Evolutionary conservation across 2,888 invertebrate genomes (phyloP).

Genomic region (Herminia tarsipennalis): DNA sequence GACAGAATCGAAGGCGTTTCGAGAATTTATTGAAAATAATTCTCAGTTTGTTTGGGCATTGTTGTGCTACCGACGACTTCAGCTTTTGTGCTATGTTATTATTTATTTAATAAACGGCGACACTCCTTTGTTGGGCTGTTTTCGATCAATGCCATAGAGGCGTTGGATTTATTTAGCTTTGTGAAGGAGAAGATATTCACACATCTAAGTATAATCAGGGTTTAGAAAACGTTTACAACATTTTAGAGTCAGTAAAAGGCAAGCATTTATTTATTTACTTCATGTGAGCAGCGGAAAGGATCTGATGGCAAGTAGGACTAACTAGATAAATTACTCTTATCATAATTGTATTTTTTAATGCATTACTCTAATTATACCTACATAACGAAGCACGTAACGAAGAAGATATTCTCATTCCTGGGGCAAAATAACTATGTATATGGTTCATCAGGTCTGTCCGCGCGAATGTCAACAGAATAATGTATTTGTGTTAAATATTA

Average conservation of each 20-base stretch:
- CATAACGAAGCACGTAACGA: no score
- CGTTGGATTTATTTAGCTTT: slow-evolving; percentile 50
- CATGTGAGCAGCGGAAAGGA: no score
- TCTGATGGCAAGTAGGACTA: no score
- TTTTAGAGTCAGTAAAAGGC: slow-evolving; percentile 1
- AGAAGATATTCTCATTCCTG: no score
- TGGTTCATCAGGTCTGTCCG: no score
- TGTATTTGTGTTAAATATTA: no score
- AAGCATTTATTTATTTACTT: slow-evolving; percentile 1
- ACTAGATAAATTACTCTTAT: no score
- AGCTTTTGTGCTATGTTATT: slow-evolving; percentile 72
- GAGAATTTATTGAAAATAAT: slow-evolving; percentile 82
- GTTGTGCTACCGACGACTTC: slow-evolving; percentile 72
- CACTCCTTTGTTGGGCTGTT: slow-evolving; percentile 68
- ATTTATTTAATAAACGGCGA: slow-evolving; percentile 82
- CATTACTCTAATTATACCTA: no score
- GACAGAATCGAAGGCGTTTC: slow-evolving; percentile 76
- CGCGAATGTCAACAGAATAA: no score
- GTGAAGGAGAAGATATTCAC: slow-evolving; percentile 37
- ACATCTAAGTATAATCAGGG: slow-evolving; percentile 35
- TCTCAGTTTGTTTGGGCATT: slow-evolving; percentile 81
- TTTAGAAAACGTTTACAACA: slow-evolving; percentile 21
- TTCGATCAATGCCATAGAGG: slow-evolving; percentile 66
- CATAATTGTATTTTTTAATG: no score
- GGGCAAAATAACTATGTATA: no score